A percentile compares a stretch with the other conserved stretches of the same genome.
These are phyloP conservation scores for Stenotaenia linearis DNA, from an alignment of 2,888 invertebrate genomes.

Conservation along the genomic window DNA sequence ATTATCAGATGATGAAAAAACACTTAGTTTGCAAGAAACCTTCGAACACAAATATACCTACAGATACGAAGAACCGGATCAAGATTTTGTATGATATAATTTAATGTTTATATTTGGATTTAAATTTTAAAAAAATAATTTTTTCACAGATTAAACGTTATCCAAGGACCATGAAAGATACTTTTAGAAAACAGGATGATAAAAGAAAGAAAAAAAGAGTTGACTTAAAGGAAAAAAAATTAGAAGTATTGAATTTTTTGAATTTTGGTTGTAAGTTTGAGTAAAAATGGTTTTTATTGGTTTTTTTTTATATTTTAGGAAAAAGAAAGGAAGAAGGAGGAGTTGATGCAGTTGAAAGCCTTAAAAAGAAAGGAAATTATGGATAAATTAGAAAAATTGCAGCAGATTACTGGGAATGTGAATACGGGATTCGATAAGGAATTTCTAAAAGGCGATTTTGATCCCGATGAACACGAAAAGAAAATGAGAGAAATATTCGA, in stretches of 20 bases:
- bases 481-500: constrained; percentile 81
- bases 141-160: neutral
- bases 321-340: constrained; percentile 73
- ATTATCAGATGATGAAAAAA: constrained; percentile 71
- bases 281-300: neutral
- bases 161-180: neutral
- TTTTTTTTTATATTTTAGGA: constrained; percentile 51
- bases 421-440: constrained; percentile 64
- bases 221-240: neutral
- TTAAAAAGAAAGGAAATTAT: constrained; percentile 83
- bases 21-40: constrained; percentile 73
- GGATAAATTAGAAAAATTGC: constrained; percentile 77
- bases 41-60: constrained; percentile 95
- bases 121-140: neutral
- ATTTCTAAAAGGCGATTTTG: constrained; percentile 84
- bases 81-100: constrained; percentile 77
- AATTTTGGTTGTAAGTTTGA: neutral
- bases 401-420: constrained; percentile 79
- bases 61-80: constrained; percentile 92
- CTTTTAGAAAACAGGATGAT: neutral
- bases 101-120: no score
- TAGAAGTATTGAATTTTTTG: neutral
- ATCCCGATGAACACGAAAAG: constrained; percentile 78
- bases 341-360: constrained; percentile 78
- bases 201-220: neutral